Evolutionary conservation across 2,888 invertebrate species (phyloP).

Genomic region (Odontothrips loti): DNA sequence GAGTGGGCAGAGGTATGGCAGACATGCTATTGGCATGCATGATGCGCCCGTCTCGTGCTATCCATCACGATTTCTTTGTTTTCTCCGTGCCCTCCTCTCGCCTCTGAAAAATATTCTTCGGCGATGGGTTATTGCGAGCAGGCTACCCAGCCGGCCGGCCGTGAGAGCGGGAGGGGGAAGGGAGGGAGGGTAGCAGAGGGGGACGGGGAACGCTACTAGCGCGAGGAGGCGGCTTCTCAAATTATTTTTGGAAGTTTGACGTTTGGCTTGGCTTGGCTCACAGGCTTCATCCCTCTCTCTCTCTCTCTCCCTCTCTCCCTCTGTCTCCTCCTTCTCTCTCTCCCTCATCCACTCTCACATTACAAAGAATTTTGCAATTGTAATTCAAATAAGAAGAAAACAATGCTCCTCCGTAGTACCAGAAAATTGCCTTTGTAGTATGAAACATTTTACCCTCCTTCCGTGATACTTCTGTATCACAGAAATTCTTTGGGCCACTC

Average conservation of each 20-base stretch:
- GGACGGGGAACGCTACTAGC: neutral
- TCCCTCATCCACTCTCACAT: neutral
- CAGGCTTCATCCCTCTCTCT: neutral
- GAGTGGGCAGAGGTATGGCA: no score
- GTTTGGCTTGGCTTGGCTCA: constrained; percentile 25
- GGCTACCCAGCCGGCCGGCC: neutral
- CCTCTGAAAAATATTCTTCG: neutral
- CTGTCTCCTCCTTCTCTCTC: neutral
- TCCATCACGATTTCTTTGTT: no score
- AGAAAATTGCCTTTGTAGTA: no score
- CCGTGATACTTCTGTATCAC: neutral
- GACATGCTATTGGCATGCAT: no score
- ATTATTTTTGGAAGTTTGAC: constrained; percentile 27
- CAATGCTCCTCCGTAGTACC: no score
- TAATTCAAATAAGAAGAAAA: no score
- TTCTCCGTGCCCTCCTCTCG: no score
- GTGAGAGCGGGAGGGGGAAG: neutral
- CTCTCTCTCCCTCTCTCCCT: neutral
- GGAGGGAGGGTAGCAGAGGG: neutral
- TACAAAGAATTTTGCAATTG: no score
- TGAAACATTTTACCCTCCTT: neutral
- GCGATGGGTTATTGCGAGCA: neutral
- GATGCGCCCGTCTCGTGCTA: no score
- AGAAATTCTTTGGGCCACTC: no score
- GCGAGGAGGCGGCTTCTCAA: constrained; percentile 20